Evolutionary conservation across 1,140 invertebrate genomes (phyloP), one percentile per base, ranked within the genome.

Genomic region (Drosophila fuyamai): DNA sequence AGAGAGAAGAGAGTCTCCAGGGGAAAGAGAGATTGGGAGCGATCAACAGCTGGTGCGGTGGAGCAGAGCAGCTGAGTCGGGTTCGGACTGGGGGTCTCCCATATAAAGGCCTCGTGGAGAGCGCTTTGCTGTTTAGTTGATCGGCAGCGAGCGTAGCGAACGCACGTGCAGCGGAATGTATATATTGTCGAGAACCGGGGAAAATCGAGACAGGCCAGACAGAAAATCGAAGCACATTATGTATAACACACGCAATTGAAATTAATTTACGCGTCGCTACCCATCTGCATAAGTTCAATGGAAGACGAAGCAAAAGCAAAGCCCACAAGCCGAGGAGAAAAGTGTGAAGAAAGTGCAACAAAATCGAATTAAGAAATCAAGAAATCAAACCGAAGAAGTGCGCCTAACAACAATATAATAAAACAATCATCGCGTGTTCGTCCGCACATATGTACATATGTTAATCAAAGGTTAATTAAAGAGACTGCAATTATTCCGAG

Each of bases 221-320:
- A 46, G 18, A 62, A 58, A 81, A 71, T 67, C 48, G 47, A 82
- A 82, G 79, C 81, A 88, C 57, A 88, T 74, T 83, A 80, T 80
- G 66, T 83, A 76, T 70, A 74, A 43, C 59, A 54, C 43, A 71
- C 50, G 76, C 73, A 84, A 85, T 85, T 85, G 76, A 85, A 85
- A 78, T 85, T 74, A 84, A 85, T 85, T 82, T 71, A 85, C 81
- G 81, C 82, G 63, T 68, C 65, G 82, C 55, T 76, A 62, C 40
- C 66, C 57, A 86, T 85, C 82, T 85, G 81, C 81, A 85, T 85
- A 85, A 85, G 81, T 85, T 85, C 81, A 85, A 81, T 78, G 81
- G 84, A 78, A 83, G 63, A 76, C 47, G 59, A 82, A 51, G 56
- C 47, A 50, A 58, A 43, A 46, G 12, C 58, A 56, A 46, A 46